Conservation (phyloP, 2,888 invertebrate genomes). For the Toxonevra muliebris region DNA sequence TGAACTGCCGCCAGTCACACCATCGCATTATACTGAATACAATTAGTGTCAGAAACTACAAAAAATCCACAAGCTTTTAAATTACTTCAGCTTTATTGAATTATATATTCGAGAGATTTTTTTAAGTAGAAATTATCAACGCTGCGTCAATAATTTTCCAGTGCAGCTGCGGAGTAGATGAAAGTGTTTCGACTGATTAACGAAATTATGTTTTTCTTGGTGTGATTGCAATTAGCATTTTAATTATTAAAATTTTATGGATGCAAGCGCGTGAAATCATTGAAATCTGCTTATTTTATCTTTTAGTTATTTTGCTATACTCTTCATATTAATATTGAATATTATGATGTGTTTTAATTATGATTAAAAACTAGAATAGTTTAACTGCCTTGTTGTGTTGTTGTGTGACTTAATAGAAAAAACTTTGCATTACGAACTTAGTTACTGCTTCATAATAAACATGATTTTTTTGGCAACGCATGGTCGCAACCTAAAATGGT, state of each 20-base stretch:
- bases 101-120: background rate
- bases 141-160: constrained; percentile 48
- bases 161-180: constrained; percentile 51
- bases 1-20: constrained; percentile 13
- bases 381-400: background rate
- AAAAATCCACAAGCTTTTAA: constrained; percentile 38
- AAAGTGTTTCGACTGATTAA: constrained; percentile 46
- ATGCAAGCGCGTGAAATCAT: constrained; percentile 11
- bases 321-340: no score
- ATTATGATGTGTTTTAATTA: background rate
- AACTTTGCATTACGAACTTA: no score
- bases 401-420: no score
- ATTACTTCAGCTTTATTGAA: constrained; percentile 33
- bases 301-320: no score
- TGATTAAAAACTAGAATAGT: background rate
- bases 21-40: constrained; percentile 28
- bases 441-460: no score
- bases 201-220: constrained; percentile 17
- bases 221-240: constrained; percentile 55
- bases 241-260: constrained; percentile 50
- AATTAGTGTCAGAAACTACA: constrained; percentile 44
- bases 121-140: constrained; percentile 43
- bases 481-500: no score
- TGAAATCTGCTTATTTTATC: no score
- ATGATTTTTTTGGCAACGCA: no score